Percentiles rank a stretch among this genome's conserved stretches.
These are phyloP conservation scores for Drosophila atroscutellata DNA, from an alignment of 2,888 invertebrate species.

Conservation along the genomic window DNA sequence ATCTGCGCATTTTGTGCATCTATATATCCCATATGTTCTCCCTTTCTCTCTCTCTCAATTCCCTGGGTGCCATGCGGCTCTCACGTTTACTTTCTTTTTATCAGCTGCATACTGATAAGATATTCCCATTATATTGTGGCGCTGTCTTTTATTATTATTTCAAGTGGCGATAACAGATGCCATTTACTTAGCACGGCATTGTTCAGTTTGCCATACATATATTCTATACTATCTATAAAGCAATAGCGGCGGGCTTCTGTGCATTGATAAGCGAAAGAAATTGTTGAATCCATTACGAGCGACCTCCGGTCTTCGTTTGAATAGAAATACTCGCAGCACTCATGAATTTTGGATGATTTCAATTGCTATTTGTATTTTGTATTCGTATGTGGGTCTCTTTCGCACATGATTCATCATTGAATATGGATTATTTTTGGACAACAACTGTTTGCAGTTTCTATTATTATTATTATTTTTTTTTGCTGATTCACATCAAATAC, in stretches of 20 bases:
- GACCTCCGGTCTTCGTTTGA: slow-evolving; percentile 59
- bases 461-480: slow-evolving; percentile 17
- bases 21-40: slow-evolving; percentile 1
- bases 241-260: slow-evolving; percentile 36
- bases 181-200: slow-evolving; percentile 43
- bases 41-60: not conserved
- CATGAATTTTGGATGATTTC: slow-evolving; percentile 11
- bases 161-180: slow-evolving; percentile 44
- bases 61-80: slow-evolving; percentile 28
- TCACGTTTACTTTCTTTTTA: slow-evolving; percentile 61
- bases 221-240: slow-evolving; percentile 22
- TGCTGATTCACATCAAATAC: slow-evolving; percentile 39
- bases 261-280: slow-evolving; percentile 59
- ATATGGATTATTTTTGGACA: slow-evolving; percentile 40
- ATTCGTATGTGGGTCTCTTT: slow-evolving; percentile 12
- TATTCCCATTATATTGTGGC: slow-evolving; percentile 27
- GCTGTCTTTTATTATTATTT: slow-evolving; percentile 46
- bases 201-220: slow-evolving; percentile 29
- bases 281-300: slow-evolving; percentile 48
- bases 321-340: slow-evolving; percentile 11
- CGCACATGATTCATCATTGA: slow-evolving; percentile 44
- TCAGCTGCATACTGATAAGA: slow-evolving; percentile 50
- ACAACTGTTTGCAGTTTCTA: slow-evolving; percentile 33
- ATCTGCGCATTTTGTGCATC: slow-evolving; percentile 53
- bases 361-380: slow-evolving; percentile 11